Conservation (phyloP, 2,797 vertebrate species). For the Xiphorhynchus erythropygius region DNA sequence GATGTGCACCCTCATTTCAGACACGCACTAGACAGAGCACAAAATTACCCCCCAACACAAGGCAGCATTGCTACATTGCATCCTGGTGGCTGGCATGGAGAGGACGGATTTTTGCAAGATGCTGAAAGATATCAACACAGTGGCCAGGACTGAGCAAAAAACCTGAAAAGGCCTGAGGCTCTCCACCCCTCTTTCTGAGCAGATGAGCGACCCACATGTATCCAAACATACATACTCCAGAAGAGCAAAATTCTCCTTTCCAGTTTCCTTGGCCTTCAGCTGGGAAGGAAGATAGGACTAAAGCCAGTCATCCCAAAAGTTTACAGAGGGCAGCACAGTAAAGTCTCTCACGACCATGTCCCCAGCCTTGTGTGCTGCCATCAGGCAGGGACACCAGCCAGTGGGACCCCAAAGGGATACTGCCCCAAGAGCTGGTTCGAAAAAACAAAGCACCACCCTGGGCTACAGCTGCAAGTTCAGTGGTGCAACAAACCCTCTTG, state of each 20-base stretch:
- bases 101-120: not conserved
- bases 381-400: not conserved
- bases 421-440: rapidly evolving
- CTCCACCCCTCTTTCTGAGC: not conserved
- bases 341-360: rapidly evolving
- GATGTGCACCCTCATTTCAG: not conserved
- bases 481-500: not conserved
- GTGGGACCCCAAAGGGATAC: not conserved
- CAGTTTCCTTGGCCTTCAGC: not conserved
- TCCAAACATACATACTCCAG: not conserved
- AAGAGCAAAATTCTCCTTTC: not conserved
- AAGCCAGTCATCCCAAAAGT: not conserved
- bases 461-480: not conserved
- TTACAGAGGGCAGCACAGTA: not conserved
- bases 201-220: not conserved
- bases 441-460: rapidly evolving
- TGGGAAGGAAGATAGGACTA: not conserved
- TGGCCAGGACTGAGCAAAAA: not conserved
- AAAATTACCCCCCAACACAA: not conserved
- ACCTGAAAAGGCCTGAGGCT: not conserved
- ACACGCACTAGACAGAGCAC: not conserved
- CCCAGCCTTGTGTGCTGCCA: rapidly evolving
- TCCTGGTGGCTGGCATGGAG: not conserved
- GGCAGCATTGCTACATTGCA: not conserved
- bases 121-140: not conserved